phyloP scores from a whole-genome alignment of 2,888 invertebrate genomes.

The Standfussiana lucernea region DNA sequence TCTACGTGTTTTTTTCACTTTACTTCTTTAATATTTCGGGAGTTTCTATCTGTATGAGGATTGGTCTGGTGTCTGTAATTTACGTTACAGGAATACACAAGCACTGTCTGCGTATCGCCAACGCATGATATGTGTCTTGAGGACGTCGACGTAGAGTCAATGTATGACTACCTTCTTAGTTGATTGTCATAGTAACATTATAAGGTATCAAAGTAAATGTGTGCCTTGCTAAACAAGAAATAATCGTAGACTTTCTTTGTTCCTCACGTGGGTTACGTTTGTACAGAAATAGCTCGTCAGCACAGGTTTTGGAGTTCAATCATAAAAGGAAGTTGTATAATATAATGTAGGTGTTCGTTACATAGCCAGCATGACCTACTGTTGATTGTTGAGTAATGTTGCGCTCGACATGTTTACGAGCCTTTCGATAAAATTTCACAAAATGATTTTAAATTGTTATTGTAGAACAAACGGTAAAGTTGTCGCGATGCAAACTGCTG shows the following conservation, averaged over 20 bases:
- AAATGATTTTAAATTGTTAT: slow-evolving; percentile 26
- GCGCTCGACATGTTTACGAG: slow-evolving; percentile 21
- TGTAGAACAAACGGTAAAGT: slow-evolving; percentile 14
- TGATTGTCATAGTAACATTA: neutral
- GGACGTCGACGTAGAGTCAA: neutral
- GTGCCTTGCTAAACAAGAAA: neutral
- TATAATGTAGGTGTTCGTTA: neutral
- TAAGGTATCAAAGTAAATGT: neutral
- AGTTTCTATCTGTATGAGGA: neutral
- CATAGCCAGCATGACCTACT: neutral
- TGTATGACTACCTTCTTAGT: neutral
- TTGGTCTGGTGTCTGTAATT: neutral
- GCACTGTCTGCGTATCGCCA: neutral
- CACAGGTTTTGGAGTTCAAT: neutral
- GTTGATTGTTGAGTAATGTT: slow-evolving; percentile 4
- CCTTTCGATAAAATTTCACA: slow-evolving; percentile 11
- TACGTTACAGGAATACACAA: neutral
- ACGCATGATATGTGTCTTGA: no score
- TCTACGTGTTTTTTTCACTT: neutral
- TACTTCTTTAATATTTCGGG: neutral
- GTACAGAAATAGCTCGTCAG: neutral
- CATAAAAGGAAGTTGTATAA: neutral
- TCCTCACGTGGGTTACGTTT: neutral
- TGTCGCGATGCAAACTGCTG: slow-evolving; percentile 7
- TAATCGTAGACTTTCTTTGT: neutral